Evolutionary conservation across 2,797 vertebrate species (phyloP), one percentile per base, ranked within the genome.

Genomic region (Pterois miles): DNA sequence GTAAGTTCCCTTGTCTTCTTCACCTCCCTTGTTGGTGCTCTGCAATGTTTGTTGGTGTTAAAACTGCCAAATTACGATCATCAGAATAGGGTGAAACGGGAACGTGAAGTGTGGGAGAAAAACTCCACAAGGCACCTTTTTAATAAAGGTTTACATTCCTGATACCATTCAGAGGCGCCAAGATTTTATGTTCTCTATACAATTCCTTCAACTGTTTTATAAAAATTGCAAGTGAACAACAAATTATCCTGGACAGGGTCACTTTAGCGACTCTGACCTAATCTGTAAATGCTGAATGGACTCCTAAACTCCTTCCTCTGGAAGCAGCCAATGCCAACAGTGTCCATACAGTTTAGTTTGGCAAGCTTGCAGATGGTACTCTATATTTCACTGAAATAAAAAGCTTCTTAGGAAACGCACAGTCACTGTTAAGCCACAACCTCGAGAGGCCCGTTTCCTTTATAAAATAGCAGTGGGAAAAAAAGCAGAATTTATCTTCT

Each of bases 261-360:
- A 43, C 40, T 43, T 43, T 16, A 43, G 40, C 8, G 40, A 43
- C 40, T 43, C 40, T 43, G 16, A 43, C 18, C 40, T 43, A 8
- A 43, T 43, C 40, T 18, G 18, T 14, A 43, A 43, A 43, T 16
- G 18, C 40, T 43, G 40, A 16, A 43, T 43, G 40, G 40, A 43
- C 40, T 43, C 40, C 0, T 43, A 18, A 43, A 43, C 16, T 0
- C 14, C 40, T 43, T 0, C 14, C 40, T 43, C 0, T 43, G 1
- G 6, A 36, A 12, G 64, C 56, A 20, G 70, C 76, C 60, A 71
- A 66, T 54, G 62, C 40, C 38, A 62, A 38, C 67, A 50, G 20
- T 12, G 4, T 71, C 9, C 1, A 14, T 18, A 36, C 25, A 43
- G 67, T 62, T 46, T 38, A 38, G 33, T 46, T 66, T 76, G 67